Conservation (phyloP, 35 echinoderm and acorn worm genomes). For the Heliocidaris erythrogramma region DNA sequence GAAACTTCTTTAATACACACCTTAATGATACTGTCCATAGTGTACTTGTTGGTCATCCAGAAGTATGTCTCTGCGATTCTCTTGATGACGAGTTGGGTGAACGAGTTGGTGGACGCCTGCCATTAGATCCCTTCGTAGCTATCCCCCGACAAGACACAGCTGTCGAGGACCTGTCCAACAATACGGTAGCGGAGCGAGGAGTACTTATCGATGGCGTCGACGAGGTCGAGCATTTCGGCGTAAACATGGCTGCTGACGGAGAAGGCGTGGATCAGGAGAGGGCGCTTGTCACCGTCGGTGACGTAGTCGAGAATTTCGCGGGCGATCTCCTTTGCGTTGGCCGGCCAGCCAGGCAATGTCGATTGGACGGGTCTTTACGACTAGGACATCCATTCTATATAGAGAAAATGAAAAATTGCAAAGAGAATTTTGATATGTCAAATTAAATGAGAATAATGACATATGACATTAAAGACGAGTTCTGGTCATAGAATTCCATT, state of each 20-base stretch:
- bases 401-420: not conserved
- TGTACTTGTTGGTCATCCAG: constrained; percentile 66
- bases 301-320: constrained; percentile 58
- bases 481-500: no score
- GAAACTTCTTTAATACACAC: not conserved
- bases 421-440: not conserved
- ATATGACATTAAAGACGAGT: no score
- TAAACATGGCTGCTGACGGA: constrained; percentile 63
- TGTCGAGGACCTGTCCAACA: constrained; percentile 59
- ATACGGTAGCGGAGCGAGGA: constrained; percentile 41
- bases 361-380: constrained; percentile 53
- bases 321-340: constrained; percentile 46
- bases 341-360: constrained; percentile 58
- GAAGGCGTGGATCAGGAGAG: constrained; percentile 57
- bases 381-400: constrained; percentile 50
- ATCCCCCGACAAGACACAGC: constrained; percentile 48
- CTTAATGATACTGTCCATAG: constrained; percentile 48
- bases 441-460: not conserved
- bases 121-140: constrained; percentile 56
- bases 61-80: constrained; percentile 49
- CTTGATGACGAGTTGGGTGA: constrained; percentile 55
- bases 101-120: constrained; percentile 45
- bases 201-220: constrained; percentile 33
- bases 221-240: constrained; percentile 58
- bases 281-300: constrained; percentile 5